Percentiles rank a stretch among this genome's conserved stretches.
Evolutionary conservation across 2,797 vertebrate genomes (phyloP).

Genomic region (Halcyon leucocephala): DNA sequence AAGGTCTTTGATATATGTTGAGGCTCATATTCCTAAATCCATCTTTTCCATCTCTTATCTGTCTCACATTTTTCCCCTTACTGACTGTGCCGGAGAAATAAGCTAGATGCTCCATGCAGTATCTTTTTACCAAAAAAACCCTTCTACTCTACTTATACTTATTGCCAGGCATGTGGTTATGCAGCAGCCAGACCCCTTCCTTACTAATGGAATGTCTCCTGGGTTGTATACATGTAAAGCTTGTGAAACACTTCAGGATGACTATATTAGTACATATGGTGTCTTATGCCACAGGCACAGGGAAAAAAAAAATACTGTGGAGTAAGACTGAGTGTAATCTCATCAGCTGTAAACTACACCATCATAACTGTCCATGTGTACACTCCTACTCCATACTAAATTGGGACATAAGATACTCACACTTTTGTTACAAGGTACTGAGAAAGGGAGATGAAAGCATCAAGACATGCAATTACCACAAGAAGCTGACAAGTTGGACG

Average conservation of each 20-base stretch:
- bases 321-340: neutral
- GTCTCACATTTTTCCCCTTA: neutral
- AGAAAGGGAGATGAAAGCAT: neutral
- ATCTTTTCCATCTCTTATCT: neutral
- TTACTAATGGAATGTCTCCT: fast-evolving
- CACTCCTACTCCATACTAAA: slow-evolving; percentile 43
- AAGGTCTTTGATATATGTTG: neutral
- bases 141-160: neutral
- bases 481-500: neutral
- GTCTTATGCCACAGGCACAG: neutral
- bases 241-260: neutral
- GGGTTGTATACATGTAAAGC: neutral
- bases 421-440: neutral
- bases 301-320: neutral
- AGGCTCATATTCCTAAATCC: neutral
- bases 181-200: neutral
- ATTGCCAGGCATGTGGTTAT: neutral
- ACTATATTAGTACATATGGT: neutral
- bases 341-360: slow-evolving; percentile 27
- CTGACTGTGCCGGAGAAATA: neutral
- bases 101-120: neutral
- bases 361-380: neutral
- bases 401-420: neutral
- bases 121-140: neutral
- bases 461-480: neutral